These are phyloP conservation scores for Myotis lucifugus DNA, from an alignment of 2,113 vertebrate genomes.

Conservation along the genomic window DNA sequence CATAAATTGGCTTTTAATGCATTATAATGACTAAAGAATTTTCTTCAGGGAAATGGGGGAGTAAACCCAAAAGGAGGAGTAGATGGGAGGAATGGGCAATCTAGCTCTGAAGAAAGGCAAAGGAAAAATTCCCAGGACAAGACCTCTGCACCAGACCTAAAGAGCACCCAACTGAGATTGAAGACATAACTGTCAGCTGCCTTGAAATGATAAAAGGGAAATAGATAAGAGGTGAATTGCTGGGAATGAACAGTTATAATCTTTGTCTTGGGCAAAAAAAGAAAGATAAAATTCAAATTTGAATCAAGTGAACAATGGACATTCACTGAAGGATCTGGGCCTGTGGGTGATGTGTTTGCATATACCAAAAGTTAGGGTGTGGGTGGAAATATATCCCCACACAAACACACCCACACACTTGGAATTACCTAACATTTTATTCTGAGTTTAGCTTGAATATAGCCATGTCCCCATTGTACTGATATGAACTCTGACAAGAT, in stretches of 20 bases:
- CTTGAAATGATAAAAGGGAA: slow-evolving; percentile 36
- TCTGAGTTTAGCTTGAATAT: neutral
- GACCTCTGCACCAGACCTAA: neutral
- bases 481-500: neutral
- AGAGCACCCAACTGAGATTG: neutral
- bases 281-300: slow-evolving; percentile 6
- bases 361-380: neutral
- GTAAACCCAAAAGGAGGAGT: neutral
- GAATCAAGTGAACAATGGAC: neutral
- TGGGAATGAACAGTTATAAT: neutral
- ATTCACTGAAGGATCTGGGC: neutral
- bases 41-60: neutral
- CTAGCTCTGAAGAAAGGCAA: neutral
- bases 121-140: neutral
- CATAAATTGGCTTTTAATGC: neutral
- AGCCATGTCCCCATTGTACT: neutral
- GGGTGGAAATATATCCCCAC: neutral
- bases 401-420: neutral
- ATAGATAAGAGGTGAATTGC: neutral
- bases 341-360: neutral
- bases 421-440: neutral
- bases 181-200: slow-evolving; percentile 1
- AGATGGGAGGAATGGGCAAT: neutral
- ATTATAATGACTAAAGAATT: neutral
- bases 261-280: slow-evolving; percentile 4